Evolutionary conservation across 2,797 vertebrate genomes (phyloP), one percentile per base, ranked within the genome.

Genomic region (Peromyscus eremicus): DNA sequence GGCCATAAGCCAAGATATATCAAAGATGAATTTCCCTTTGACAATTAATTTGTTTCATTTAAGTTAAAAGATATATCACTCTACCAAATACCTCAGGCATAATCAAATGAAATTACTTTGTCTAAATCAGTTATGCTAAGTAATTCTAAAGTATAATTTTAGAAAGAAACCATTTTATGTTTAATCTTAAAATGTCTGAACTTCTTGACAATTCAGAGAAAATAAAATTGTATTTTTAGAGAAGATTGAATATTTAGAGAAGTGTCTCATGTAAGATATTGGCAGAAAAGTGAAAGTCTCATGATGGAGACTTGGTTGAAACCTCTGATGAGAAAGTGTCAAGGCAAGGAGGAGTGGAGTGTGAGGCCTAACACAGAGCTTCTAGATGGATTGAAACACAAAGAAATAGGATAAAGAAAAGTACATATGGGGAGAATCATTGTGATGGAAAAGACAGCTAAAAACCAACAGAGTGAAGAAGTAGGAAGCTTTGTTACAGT

Each of bases 181-280:
- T 95, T 95, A 91, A 91, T 93, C 60, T 93, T 96, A 76, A 95
- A 92, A 79, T 91, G 40, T 80, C 46, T 88, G 90, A 92, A 77
- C 49, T 85, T 92, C 70, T 90, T 92, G 62, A 97, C 49, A 91
- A 89, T 34, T 85, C 73, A 76, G 55, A 95, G 49, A 90, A 98
- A 97, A 97, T 91, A 83, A 91, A 96, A 91, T 83, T 70, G 19
- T 94, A 77, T 66, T 83, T 97, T 96, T 94, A 62, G 57, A 76
- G n/a, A 87, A 93, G 12, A 76, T 40, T 81, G 70, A 86, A 79
- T 52, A 95, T 96, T 82, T 94, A 16, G 52, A 93, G 76, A 92
- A 93, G 19, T 34, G 19, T 81, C 27, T 94, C 55, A 32, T 68
- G 55, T 95, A 82, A 91, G 21, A 5, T 93, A 77, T 76, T 94